phyloP scores from a whole-genome alignment of 2,797 vertebrate species.

The Pristis pectinata region DNA sequence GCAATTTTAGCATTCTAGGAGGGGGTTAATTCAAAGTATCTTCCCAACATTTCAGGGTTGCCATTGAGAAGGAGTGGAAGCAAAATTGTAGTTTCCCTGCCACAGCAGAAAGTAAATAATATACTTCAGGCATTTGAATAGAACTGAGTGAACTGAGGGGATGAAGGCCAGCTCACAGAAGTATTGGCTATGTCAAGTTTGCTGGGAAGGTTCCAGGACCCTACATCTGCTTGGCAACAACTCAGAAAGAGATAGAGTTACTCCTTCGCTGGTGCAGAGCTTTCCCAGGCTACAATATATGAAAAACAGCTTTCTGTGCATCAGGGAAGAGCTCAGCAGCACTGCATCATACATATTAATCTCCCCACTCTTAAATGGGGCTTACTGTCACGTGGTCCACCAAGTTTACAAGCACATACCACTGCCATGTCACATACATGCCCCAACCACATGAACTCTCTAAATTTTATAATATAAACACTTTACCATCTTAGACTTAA shows the following conservation, averaged over 20 bases:
- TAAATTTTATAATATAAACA: not conserved
- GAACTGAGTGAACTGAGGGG: not conserved
- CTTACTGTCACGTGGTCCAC: not conserved
- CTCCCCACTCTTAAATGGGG: slow-evolving; percentile 25
- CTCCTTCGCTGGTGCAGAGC: slow-evolving; percentile 64
- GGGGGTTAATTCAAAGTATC: not conserved
- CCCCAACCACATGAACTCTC: slow-evolving; percentile 40
- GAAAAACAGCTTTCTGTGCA: slow-evolving; percentile 62
- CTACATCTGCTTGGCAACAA: slow-evolving; percentile 67
- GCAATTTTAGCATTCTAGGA: not conserved
- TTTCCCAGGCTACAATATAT: slow-evolving; percentile 63
- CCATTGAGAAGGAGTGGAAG: not conserved
- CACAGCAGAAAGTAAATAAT: slow-evolving; percentile 20
- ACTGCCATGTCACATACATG: slow-evolving; percentile 40
- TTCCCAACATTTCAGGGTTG: slow-evolving; percentile 14
- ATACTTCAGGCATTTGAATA: slow-evolving; percentile 8
- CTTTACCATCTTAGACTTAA: slow-evolving; percentile 17
- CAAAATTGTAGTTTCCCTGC: not conserved
- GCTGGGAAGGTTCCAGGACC: slow-evolving; percentile 65
- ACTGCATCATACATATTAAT: slow-evolving; percentile 47
- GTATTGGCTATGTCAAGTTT: slow-evolving; percentile 59
- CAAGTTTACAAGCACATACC: slow-evolving; percentile 44
- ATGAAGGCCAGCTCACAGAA: slow-evolving; percentile 42
- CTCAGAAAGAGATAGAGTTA: slow-evolving; percentile 66
- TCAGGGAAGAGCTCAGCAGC: slow-evolving; percentile 50